Conservation (phyloP, 2,888 invertebrate species). For the Euproctis similis region DNA sequence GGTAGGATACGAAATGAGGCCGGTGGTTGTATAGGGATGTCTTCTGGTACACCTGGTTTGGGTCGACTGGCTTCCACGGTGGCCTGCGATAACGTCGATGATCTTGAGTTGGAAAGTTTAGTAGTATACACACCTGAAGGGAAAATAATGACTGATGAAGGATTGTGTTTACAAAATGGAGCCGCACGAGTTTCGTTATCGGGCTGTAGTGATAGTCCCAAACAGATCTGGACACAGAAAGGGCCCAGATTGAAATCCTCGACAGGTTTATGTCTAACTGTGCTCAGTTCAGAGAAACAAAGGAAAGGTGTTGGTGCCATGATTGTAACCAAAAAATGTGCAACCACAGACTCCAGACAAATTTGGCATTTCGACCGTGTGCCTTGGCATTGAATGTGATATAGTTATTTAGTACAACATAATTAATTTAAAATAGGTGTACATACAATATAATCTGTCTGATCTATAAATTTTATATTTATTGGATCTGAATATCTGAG, state of each 20-base stretch:
- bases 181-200: slow-evolving; percentile 81
- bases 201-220: slow-evolving; percentile 79
- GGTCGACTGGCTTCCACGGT: slow-evolving; percentile 82
- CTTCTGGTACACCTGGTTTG: slow-evolving; percentile 77
- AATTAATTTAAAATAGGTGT: no score
- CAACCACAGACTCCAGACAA: slow-evolving; percentile 74
- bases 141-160: slow-evolving; percentile 90
- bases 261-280: slow-evolving; percentile 48
- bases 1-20: slow-evolving; percentile 83
- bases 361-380: slow-evolving; percentile 82
- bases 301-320: slow-evolving; percentile 40
- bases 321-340: slow-evolving; percentile 77
- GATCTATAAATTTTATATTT: no score
- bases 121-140: slow-evolving; percentile 82
- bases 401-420: slow-evolving; percentile 23
- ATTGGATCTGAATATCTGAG: no score
- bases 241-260: slow-evolving; percentile 54
- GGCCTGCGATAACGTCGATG: slow-evolving; percentile 70
- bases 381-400: slow-evolving; percentile 74
- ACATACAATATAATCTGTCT: no score
- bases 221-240: slow-evolving; percentile 82
- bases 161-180: slow-evolving; percentile 85
- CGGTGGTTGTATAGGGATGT: slow-evolving; percentile 54
- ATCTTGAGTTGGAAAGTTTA: slow-evolving; percentile 79
- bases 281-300: slow-evolving; percentile 32